Evolutionary conservation across 2,113 vertebrate genomes (phyloP).

Genomic region (Osmerus eperlanus): DNA sequence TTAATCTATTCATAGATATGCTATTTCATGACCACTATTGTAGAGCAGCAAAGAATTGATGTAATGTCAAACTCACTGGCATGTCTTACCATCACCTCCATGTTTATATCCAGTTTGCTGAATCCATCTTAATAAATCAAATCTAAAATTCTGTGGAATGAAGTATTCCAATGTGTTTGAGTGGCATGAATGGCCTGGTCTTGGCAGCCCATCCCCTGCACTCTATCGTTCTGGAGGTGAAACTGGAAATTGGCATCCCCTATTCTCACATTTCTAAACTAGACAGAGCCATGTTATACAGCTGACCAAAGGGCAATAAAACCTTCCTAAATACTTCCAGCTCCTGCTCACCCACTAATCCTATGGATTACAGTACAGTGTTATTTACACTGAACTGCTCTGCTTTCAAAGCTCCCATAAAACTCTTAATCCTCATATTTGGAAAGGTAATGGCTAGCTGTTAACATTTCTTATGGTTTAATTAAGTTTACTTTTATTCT

Average conservation of each 20-base stretch:
- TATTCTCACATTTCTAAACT: conserved; percentile 19
- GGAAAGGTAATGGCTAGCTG: conserved; percentile 12
- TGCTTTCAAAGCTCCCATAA: background rate
- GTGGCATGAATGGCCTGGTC: no score
- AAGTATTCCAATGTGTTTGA: no score
- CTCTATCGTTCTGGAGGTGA: no score
- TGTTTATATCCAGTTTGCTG: conserved; percentile 74
- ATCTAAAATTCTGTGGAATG: conserved; percentile 36
- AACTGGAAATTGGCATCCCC: conserved; percentile 8
- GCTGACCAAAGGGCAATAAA: conserved; percentile 23
- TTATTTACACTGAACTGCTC: conserved; percentile 7
- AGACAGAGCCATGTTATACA: conserved; percentile 23
- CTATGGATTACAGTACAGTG: conserved; percentile 33
- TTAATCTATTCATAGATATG: conserved; percentile 33
- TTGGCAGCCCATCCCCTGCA: no score
- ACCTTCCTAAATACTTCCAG: conserved; percentile 5
- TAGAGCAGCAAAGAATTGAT: conserved; percentile 47
- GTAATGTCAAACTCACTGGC: conserved; percentile 52
- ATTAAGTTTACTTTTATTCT: background rate
- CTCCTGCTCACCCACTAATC: conserved; percentile 32
- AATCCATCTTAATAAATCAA: conserved; percentile 65
- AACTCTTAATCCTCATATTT: conserved; percentile 5
- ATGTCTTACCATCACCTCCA: conserved; percentile 59
- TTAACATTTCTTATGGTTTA: background rate
- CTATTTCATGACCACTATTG: conserved; percentile 50